Evolutionary conservation across 2,888 invertebrate species (phyloP), one percentile per base, ranked within the genome.

Genomic region (Plagodis pulveraria): DNA sequence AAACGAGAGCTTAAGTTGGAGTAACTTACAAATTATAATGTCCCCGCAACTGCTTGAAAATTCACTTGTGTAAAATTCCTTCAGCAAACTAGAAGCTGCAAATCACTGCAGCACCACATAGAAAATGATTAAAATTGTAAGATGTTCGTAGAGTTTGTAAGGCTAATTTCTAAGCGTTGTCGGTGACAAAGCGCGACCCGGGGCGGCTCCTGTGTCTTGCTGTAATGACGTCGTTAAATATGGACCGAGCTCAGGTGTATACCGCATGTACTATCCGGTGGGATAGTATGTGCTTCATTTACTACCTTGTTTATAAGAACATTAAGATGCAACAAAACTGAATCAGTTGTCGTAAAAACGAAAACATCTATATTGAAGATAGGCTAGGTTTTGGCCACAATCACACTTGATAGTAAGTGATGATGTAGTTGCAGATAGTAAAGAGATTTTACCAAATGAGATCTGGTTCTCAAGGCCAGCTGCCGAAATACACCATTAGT

Each of bases 161-260:
- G 63, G 67, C 63, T 67, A 67, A 62, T 67, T 63, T 63, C 46
- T 54, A 60, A 58, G 22, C 36, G 33, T 46, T 48, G 66, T 58
- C 66, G 69, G 67, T 74, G 77, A 78, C 76, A 78, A 76, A 79
- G 74, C 66, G 68, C 55, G 58, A 77, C 83, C 76, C 62, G 67
- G 71, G 77, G 83, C 81, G 63, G 62, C 54, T 80, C 78, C 81
- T 81, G 80, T 83, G 81, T 82, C 83, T 81, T 78, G 78, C 78
- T 78, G 83, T 91, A 91, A 91, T 90, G 91, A 90, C 84, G 86
- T 89, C 91, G 86, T 91, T 89, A 91, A 91, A 91, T 89, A 91
- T 91, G 86, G 83, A 91, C 72, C 70, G 76, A 54, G 49, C 63
- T 60, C 56, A 45, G 56, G 46, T 63, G 54, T 56, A 54, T 50